Evolutionary conservation across 2,888 invertebrate species (phyloP).

Genomic region (Minunthozetes semirufus): DNA sequence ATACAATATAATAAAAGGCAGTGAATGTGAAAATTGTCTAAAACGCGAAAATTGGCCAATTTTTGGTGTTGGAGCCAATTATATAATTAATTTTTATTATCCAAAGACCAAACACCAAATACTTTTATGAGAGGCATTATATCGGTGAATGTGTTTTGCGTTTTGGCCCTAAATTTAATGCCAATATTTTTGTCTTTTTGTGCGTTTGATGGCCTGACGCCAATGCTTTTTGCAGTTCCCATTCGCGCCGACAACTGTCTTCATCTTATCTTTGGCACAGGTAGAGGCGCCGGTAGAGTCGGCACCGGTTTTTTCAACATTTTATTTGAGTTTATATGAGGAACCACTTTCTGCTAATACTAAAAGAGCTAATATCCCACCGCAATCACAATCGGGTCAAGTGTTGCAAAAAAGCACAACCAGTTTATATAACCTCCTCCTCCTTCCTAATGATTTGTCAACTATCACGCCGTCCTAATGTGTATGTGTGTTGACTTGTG

Average conservation of each 20-base stretch:
- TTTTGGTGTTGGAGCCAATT: slow-evolving; percentile 9
- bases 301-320: neutral
- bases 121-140: neutral
- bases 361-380: slow-evolving; percentile 3
- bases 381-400: neutral
- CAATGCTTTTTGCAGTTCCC: neutral
- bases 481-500: too few relatives aligned
- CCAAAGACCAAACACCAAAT: neutral
- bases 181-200: neutral
- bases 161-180: neutral
- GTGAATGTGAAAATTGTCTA: slow-evolving; percentile 22
- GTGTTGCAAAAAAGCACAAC: neutral
- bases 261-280: neutral
- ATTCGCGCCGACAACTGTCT: neutral
- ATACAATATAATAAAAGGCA: neutral
- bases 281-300: neutral
- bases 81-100: slow-evolving; percentile 28
- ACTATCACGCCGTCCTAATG: neutral
- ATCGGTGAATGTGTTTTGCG: neutral
- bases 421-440: neutral
- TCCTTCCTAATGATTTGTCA: neutral
- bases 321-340: neutral
- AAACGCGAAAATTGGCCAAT: neutral
- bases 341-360: neutral
- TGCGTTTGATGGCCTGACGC: neutral